A percentile compares a stretch with the other conserved stretches of the same genome.
phyloP scores from a whole-genome alignment of 2,113 vertebrate genomes.

The Tor tambroides region DNA sequence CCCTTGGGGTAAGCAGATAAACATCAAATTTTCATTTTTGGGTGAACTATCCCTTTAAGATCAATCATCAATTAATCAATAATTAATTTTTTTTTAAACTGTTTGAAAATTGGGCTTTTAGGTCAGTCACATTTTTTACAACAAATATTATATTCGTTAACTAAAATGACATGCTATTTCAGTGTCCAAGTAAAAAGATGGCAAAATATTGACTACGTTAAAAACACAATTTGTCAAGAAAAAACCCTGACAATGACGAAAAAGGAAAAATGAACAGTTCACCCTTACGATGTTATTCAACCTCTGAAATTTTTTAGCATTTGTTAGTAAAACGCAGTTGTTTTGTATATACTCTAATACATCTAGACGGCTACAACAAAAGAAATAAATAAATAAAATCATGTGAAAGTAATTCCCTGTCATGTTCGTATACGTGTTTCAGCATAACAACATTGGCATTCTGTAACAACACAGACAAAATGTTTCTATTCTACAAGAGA shows the following conservation, averaged over 20 bases:
- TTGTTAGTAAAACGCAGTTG: neutral
- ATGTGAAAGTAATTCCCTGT: neutral
- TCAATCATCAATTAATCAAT: neutral
- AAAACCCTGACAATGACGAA: neutral
- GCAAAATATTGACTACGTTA: neutral
- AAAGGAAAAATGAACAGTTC: neutral
- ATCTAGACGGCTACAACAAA: neutral
- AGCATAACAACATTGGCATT: neutral
- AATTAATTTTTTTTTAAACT: too few relatives aligned
- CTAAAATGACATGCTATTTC: neutral
- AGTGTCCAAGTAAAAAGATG: neutral
- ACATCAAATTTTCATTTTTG: too few relatives aligned
- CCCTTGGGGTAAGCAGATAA: too few relatives aligned
- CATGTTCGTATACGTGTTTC: neutral
- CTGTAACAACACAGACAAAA: constrained; percentile 10
- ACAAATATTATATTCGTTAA: neutral
- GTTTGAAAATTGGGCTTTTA: neutral
- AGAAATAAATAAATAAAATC: neutral
- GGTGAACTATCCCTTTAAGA: too few relatives aligned
- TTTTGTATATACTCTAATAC: neutral
- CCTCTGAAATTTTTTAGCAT: neutral
- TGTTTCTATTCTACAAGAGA: constrained; percentile 19
- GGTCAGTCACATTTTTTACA: neutral
- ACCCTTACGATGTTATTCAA: neutral
- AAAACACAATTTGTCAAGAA: neutral